A percentile compares a stretch with the other conserved stretches of the same genome.
Evolutionary conservation across 2,888 invertebrate genomes (phyloP).

Genomic region (Sericinus montela): DNA sequence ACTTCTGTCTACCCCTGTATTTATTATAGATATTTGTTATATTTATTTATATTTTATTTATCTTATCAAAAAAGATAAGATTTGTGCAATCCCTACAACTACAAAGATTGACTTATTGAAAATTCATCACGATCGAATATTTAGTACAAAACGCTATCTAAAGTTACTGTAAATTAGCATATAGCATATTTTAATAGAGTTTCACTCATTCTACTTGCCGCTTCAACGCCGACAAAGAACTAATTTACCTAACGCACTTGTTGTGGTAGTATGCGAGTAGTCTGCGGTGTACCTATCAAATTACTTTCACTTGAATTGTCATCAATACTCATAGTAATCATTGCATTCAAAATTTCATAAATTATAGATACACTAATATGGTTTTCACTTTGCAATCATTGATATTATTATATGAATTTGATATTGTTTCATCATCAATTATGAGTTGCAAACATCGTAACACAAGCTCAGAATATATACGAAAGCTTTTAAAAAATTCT

Average conservation of each 20-base stretch:
- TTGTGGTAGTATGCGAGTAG: no score
- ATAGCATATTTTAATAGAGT: conserved; percentile 12
- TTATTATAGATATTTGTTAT: no score
- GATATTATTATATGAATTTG: neutral
- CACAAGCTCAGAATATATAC: no score
- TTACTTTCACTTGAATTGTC: conserved; percentile 61
- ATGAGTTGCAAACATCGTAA: no score
- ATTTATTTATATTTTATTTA: no score
- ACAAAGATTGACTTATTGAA: no score
- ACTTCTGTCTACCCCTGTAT: no score
- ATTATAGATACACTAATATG: conserved; percentile 29
- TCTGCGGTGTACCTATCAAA: conserved; percentile 45
- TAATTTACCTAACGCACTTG: conserved; percentile 40
- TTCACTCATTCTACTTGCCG: conserved; percentile 9
- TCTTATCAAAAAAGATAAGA: no score
- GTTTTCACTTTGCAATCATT: conserved; percentile 38
- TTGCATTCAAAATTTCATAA: conserved; percentile 37
- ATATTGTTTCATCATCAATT: no score
- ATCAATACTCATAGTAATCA: conserved; percentile 33
- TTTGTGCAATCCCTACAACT: no score
- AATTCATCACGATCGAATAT: no score
- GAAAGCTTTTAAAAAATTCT: no score
- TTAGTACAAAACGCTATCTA: conserved; percentile 2
- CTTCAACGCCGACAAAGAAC: conserved; percentile 29
- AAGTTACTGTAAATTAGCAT: conserved; percentile 7